A percentile compares a stretch with the other conserved stretches of the same genome.
Evolutionary conservation across 1,140 invertebrate genomes (phyloP).

Genomic region (Maniola jurtina): DNA sequence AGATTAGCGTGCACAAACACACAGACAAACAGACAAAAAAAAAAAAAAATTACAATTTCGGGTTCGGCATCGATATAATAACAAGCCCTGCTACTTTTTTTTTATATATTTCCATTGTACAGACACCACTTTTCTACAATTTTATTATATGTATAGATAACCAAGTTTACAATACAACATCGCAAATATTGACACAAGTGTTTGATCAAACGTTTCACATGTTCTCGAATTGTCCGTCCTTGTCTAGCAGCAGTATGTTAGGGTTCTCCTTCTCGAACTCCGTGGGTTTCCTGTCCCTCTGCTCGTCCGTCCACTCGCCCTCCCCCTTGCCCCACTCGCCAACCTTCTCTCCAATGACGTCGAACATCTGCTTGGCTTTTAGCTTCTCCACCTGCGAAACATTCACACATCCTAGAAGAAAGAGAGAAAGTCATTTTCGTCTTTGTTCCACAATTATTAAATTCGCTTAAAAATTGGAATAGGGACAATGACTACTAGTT

Average conservation of each 20-base stretch:
- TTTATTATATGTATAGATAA: too few relatives aligned
- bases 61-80: too few relatives aligned
- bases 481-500: too few relatives aligned
- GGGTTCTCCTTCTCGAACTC: conserved; percentile 89
- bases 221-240: conserved; percentile 87
- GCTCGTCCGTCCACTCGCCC: conserved; percentile 85
- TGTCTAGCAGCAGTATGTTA: conserved; percentile 87
- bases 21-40: too few relatives aligned
- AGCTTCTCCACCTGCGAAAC: conserved; percentile 61
- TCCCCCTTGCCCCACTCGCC: conserved; percentile 78
- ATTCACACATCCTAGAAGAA: background rate
- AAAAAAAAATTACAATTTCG: too few relatives aligned
- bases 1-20: too few relatives aligned
- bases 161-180: too few relatives aligned
- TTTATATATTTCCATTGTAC: too few relatives aligned
- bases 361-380: conserved; percentile 81
- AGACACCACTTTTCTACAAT: too few relatives aligned
- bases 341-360: conserved; percentile 84
- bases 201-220: conserved; percentile 78
- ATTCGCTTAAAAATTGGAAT: background rate
- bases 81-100: too few relatives aligned
- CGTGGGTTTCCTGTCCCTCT: conserved; percentile 83
- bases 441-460: background rate
- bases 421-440: background rate
- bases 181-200: background rate